Percentiles rank a stretch among this genome's conserved stretches.
Evolutionary conservation across 1,140 invertebrate genomes (phyloP).

Genomic region (Penaeus vannamei): DNA sequence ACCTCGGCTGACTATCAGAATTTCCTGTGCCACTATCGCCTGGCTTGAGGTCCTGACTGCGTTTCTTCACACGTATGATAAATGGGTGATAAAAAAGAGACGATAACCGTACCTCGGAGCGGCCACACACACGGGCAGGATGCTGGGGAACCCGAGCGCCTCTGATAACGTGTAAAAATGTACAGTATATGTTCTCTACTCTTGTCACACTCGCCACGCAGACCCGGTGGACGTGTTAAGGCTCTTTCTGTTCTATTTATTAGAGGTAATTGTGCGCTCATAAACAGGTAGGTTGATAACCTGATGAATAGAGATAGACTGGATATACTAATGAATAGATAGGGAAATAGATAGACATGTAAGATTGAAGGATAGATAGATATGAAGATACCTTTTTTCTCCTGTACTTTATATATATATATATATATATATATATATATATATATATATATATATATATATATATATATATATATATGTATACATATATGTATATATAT

Average conservation of each 20-base stretch:
- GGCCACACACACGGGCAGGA: conserved; percentile 28
- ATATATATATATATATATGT: neutral
- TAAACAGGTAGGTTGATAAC: neutral
- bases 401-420: conserved; percentile 33
- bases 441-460: conserved; percentile 41
- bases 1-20: neutral
- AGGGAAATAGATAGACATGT: too few relatives aligned
- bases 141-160: neutral
- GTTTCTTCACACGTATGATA: conserved; percentile 50
- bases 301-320: too few relatives aligned
- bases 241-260: too few relatives aligned
- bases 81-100: conserved; percentile 4
- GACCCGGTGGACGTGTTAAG: neutral
- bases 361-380: conserved; percentile 9
- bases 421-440: conserved; percentile 38
- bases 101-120: neutral
- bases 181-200: too few relatives aligned
- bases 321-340: too few relatives aligned
- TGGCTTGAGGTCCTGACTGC: conserved; percentile 28
- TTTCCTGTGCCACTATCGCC: conserved; percentile 33
- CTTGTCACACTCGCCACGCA: neutral
- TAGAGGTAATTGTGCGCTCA: neutral
- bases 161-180: too few relatives aligned
- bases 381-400: neutral
- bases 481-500: conserved; percentile 11